phyloP scores from a whole-genome alignment of 2,888 invertebrate genomes.

The Synergus laeviventris region DNA sequence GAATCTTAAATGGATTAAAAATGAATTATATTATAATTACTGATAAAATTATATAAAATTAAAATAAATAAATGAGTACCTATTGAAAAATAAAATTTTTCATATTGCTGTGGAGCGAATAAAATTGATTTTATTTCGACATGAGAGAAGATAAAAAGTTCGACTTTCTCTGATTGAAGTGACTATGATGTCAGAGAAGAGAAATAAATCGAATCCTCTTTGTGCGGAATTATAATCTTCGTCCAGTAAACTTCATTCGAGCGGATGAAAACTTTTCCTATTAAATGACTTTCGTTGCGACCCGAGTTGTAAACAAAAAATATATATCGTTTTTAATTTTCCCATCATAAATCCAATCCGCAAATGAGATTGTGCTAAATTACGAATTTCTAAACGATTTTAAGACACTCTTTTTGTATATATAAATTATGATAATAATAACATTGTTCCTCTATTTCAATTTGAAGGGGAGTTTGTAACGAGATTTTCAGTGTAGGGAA shows the following conservation, averaged over 20 bases:
- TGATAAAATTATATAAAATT: background rate
- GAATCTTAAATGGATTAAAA: no score
- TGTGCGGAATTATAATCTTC: conserved; percentile 3
- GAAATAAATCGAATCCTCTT: conserved; percentile 1
- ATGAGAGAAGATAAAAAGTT: background rate
- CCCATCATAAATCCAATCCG: background rate
- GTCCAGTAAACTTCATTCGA: background rate
- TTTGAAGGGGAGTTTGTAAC: background rate
- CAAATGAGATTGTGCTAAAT: background rate
- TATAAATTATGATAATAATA: background rate
- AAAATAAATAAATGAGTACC: background rate
- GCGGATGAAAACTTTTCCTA: conserved; percentile 31
- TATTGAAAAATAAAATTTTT: background rate
- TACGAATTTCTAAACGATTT: no score
- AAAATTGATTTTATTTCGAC: background rate
- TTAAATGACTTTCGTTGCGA: background rate
- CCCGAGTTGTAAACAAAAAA: background rate
- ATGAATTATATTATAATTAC: no score
- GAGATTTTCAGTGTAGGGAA: conserved; percentile 41
- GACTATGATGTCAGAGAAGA: background rate
- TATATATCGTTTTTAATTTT: conserved; percentile 15
- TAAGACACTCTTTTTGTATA: background rate
- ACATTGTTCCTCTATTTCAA: background rate
- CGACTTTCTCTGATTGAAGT: background rate
- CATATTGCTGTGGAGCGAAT: background rate